phyloP scores from a whole-genome alignment of 2,113 vertebrate genomes.

The Meleagris gallopavo region DNA sequence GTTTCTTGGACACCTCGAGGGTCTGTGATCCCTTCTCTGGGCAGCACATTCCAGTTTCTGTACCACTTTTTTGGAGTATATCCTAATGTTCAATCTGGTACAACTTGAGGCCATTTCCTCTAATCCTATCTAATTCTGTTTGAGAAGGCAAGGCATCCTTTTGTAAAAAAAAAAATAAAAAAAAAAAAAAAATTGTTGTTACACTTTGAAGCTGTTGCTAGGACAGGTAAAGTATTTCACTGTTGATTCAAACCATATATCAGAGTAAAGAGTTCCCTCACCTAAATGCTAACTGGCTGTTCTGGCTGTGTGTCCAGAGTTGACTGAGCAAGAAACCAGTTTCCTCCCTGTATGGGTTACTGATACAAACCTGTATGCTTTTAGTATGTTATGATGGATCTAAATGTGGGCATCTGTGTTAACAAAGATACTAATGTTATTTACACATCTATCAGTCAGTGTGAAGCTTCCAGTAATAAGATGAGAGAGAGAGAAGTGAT shows the following conservation, averaged over 20 bases:
- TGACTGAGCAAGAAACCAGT: neutral
- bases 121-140: too few relatives aligned
- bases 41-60: too few relatives aligned
- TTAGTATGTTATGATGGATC: neutral
- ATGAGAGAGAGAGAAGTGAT: neutral
- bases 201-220: neutral
- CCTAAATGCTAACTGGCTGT: neutral
- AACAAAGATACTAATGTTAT: neutral
- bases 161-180: neutral
- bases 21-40: too few relatives aligned
- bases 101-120: too few relatives aligned
- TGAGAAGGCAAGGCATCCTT: neutral
- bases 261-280: neutral
- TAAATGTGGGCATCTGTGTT: neutral
- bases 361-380: neutral
- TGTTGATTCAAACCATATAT: neutral
- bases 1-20: too few relatives aligned
- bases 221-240: neutral
- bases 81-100: too few relatives aligned
- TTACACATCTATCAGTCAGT: neutral
- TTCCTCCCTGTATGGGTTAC: neutral
- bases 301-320: neutral
- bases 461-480: neutral
- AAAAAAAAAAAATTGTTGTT: neutral
- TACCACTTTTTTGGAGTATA: too few relatives aligned